Base-by-base conservation (phyloP, 2,113 vertebrate genomes). In the Thomomys bottae region DNA sequence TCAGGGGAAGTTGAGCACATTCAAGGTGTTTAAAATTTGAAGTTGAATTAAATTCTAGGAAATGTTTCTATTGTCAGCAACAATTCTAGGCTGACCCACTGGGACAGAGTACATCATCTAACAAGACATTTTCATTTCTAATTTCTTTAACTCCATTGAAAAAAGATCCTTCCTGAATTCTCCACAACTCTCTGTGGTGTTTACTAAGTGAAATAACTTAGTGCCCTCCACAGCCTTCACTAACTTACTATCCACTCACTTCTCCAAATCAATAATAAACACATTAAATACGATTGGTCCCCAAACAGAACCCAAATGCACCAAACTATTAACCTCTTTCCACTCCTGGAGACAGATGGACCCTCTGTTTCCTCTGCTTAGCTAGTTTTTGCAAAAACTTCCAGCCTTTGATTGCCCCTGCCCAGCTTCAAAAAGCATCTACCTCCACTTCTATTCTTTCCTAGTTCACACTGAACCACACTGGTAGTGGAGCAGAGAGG, bases 151-250 rank as follows among this genome's bases (percentile, higher is more conserved):
- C 92, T 96, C 38, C 82, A 34, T 85, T 66, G 87, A 96, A 96
- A 75, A 94, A n/a, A n/a, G n/a, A 94, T 40, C 92, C 84, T 94
- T 91, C 89, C 87, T 91, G 89, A 95, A 88, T 92, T 95, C 84
- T 87, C 79, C 3, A 36, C 87, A 93, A 95, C 68, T 82, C 95
- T 96, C 96, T 38, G 2, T 73, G 85, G 94, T 95, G 91, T 96
- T 95, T 94, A 92, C 92, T 94, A 96, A 95, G 92, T 94, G 84
- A 94, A 93, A 96, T 95, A 95, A 89, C 94, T 95, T 61, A 83
- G 87, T 94, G 87, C 92, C 87, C 87, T 94, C 92, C 38, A 64
- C 70, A 90, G 96, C 90, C 87, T 85, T 93, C 87, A 70, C 89
- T 95, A 85, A 88, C 91, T 80, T 77, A 94, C 84, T 91, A 76